Base-by-base conservation (phyloP, 1,140 invertebrate genomes). In the Zaprionus taronus region DNA sequence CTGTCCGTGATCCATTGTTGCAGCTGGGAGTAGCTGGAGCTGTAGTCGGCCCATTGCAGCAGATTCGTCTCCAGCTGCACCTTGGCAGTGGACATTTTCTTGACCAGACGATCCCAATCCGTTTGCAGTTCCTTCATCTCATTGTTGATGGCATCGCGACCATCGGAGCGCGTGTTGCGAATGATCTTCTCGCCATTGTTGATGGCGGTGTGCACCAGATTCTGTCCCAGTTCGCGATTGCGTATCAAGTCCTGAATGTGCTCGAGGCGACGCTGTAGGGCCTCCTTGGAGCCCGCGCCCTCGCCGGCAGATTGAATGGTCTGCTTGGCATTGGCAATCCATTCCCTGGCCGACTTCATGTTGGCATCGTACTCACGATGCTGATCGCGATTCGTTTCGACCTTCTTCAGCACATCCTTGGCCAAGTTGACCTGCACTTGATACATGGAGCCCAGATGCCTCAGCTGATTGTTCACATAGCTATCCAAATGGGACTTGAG, bases 1-100 rank as follows among this genome's bases (percentile, higher is more conserved):
- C 98, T 95, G 82, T 99, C 98, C 41, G 95, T 96, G n/a, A 99
- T 97, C 98, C 98, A 99, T 94, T 98, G 97, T 91, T 98, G 96
- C 5, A 99, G 93, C 85, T 98, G 97, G 14, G 96, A 96, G 80
- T 98, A 98, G 17, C 97, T 97, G 22, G 97, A 97, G 90, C 96
- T 98, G 91, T 98, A 98, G 92, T 98, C 98, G n/a, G 97, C 97
- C 97, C 97, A 98, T 95, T 98, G 97, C 2, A 99, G 93, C 9
- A 99, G 94, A 89, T 96, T 97, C 0, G 98, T 98, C 93, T 99
- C 98, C 20, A 99, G 92, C 81, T 98, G 96, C 20, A 99, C 97
- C 94, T 98, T 98, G 1, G 97, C 96, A 14, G 97, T 98, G 5
- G 97, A 97, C 93, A 99, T 97, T 92, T 98, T 98, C 92, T 97